These are phyloP conservation scores for Anoplophora glabripennis DNA, from an alignment of 1,140 invertebrate species.

Conservation along the genomic window DNA sequence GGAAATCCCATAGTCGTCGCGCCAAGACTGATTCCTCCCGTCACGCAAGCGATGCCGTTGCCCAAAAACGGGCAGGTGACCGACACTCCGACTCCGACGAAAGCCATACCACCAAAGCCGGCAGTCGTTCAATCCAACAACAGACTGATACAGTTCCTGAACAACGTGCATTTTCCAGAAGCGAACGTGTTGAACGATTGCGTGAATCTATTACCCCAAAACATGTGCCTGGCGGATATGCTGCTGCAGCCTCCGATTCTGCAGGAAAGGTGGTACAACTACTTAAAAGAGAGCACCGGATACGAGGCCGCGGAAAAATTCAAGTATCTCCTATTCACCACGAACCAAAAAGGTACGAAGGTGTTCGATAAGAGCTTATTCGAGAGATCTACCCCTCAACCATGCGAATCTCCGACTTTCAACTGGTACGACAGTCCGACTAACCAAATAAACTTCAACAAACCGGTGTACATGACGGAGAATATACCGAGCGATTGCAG, in stretches of 20 bases:
- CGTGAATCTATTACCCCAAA: conserved; percentile 44
- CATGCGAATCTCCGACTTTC: conserved; percentile 36
- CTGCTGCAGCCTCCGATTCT: conserved; percentile 37
- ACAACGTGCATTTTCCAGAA: conserved; percentile 56
- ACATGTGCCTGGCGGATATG: conserved; percentile 47
- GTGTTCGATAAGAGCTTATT: conserved; percentile 25
- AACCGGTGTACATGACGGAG: conserved; percentile 39
- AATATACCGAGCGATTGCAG: conserved; percentile 8
- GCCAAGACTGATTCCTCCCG: conserved; percentile 1
- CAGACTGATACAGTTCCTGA: conserved; percentile 53
- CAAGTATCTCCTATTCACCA: conserved; percentile 44
- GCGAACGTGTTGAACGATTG: conserved; percentile 44
- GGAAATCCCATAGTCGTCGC: conserved; percentile 11
- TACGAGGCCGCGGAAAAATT: conserved; percentile 47
- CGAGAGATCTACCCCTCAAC: conserved; percentile 29
- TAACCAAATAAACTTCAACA: conserved; percentile 43
- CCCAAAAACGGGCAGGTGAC: neutral
- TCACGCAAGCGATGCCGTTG: conserved; percentile 5
- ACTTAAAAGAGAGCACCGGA: conserved; percentile 48
- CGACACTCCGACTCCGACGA: neutral
- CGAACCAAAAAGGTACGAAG: conserved; percentile 32
- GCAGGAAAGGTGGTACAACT: conserved; percentile 48
- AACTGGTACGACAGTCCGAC: conserved; percentile 40
- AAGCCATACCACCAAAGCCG: neutral
- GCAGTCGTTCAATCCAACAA: conserved; percentile 15